phyloP scores from a whole-genome alignment of 2,113 vertebrate genomes.

The Hylia prasina region DNA sequence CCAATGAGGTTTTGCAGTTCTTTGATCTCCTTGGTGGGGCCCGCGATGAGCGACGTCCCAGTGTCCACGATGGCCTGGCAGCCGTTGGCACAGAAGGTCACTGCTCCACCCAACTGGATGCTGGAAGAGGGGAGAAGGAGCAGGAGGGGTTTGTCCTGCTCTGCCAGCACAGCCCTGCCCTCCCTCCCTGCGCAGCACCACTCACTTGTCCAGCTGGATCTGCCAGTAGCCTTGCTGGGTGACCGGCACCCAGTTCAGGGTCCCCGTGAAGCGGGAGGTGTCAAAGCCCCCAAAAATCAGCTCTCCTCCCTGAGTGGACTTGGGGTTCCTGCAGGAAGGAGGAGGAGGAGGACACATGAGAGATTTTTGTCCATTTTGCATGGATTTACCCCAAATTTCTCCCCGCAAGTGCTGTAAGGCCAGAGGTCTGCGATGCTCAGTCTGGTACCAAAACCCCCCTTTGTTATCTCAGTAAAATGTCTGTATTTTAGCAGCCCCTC shows the following conservation, averaged over 20 bases:
- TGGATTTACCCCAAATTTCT: neutral
- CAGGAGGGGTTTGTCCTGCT: neutral
- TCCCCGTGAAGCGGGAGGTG: constrained; percentile 64
- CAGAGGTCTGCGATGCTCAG: too few relatives aligned
- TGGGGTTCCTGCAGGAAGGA: constrained; percentile 22
- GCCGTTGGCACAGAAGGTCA: constrained; percentile 56
- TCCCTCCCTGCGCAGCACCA: neutral
- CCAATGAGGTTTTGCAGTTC: constrained; percentile 62
- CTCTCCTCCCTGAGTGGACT: constrained; percentile 61
- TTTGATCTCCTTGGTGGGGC: constrained; percentile 60
- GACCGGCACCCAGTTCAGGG: constrained; percentile 75
- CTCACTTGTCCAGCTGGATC: constrained; percentile 74
- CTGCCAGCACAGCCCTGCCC: neutral
- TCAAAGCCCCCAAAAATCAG: constrained; percentile 76
- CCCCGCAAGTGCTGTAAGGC: neutral
- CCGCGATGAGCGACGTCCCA: constrained; percentile 70
- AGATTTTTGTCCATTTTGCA: neutral
- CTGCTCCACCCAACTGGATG: constrained; percentile 49
- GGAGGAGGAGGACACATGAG: neutral
- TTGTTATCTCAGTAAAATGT: neutral
- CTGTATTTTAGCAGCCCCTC: neutral
- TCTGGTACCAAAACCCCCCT: rapidly evolving
- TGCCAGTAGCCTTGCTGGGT: constrained; percentile 79
- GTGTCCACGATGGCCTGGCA: constrained; percentile 82
- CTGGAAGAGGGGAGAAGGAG: constrained; percentile 29